phyloP scores from a whole-genome alignment of 2,888 invertebrate species.

The Sphaerophoria taeniata region DNA sequence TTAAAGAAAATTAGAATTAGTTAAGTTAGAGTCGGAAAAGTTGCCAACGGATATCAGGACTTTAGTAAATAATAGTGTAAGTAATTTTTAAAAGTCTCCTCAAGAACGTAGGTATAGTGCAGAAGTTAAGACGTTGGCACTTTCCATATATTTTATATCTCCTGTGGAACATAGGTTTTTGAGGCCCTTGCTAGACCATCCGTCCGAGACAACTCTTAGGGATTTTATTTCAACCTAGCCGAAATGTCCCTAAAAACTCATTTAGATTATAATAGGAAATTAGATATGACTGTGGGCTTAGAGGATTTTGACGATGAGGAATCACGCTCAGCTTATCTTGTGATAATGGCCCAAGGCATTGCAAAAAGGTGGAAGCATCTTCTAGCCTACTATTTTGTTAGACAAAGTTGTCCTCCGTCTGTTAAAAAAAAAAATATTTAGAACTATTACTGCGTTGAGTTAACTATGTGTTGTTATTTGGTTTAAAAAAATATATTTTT shows the following conservation, averaged over 20 bases:
- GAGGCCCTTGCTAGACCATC: neutral
- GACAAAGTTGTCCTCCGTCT: neutral
- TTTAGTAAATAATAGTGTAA: too few relatives aligned
- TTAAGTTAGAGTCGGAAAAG: neutral
- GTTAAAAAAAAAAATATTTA: neutral
- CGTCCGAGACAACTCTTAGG: neutral
- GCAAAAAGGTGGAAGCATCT: neutral
- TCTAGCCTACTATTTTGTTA: neutral
- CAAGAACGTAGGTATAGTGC: too few relatives aligned
- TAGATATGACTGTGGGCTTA: neutral
- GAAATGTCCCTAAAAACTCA: conserved; percentile 21
- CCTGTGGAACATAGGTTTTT: neutral
- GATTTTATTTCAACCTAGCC: neutral
- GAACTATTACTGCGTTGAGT: neutral
- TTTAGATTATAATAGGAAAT: conserved; percentile 11
- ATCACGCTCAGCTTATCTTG: neutral
- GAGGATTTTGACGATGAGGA: neutral
- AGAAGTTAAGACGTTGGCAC: too few relatives aligned
- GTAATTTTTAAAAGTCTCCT: too few relatives aligned
- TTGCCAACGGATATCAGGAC: too few relatives aligned
- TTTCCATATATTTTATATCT: neutral
- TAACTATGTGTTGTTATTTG: neutral
- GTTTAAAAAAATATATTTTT: neutral
- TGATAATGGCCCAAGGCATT: neutral
- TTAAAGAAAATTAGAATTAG: too few relatives aligned